Evolutionary conservation across 2,113 vertebrate genomes (phyloP).

Genomic region (Pteropus alecto): DNA sequence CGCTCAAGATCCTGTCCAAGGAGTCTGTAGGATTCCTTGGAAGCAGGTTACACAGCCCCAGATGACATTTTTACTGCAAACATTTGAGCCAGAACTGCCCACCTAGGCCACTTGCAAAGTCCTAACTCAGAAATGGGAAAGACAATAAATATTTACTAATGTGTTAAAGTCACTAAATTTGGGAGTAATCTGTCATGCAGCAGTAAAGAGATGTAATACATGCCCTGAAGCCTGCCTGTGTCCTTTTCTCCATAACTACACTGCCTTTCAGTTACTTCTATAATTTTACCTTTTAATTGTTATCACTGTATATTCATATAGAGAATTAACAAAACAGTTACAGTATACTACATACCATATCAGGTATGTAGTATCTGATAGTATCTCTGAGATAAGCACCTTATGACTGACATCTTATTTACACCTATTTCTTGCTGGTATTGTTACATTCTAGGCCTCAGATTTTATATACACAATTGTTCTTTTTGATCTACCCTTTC

Average conservation of each 20-base stretch:
- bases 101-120: background rate
- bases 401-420: background rate
- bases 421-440: background rate
- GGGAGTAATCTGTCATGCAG: too few species aligned
- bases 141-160: background rate
- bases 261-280: background rate
- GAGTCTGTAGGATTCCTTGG: background rate
- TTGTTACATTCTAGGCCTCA: background rate
- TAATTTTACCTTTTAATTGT: background rate
- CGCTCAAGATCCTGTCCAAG: background rate
- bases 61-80: background rate
- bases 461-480: background rate
- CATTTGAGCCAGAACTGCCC: background rate
- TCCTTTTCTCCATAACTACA: background rate
- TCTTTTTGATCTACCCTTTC: background rate
- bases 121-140: background rate
- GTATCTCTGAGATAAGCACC: background rate
- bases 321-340: background rate
- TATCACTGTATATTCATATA: background rate
- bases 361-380: too few species aligned
- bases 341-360: too few species aligned
- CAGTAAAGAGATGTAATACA: too few species aligned
- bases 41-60: background rate
- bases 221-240: background rate
- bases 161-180: background rate